Conservation (phyloP, 2,113 vertebrate species). For the Petaurus breviceps region DNA sequence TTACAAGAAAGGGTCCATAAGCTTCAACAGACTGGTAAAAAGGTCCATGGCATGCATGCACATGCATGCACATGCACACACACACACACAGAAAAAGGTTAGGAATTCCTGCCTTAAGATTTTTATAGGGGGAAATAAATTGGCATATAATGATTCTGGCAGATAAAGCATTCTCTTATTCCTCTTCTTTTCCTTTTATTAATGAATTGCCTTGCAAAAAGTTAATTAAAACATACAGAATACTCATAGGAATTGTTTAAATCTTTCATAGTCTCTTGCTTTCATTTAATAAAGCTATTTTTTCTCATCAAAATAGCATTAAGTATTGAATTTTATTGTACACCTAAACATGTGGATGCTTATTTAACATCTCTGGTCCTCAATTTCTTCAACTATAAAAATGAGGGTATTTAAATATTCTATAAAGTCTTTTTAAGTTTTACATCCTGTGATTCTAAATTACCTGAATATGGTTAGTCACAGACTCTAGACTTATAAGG, state of each 20-base stretch:
- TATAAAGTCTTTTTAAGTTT: background rate
- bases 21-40: background rate
- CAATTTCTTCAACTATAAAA: background rate
- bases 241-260: conserved; percentile 2
- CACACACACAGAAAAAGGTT: background rate
- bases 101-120: background rate
- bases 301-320: conserved; percentile 21
- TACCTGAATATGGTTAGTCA: background rate
- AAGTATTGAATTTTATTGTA: conserved; percentile 5
- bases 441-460: background rate
- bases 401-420: background rate
- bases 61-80: too few species aligned
- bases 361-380: background rate
- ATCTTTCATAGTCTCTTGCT: background rate
- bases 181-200: conserved; percentile 1
- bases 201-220: background rate
- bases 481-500: background rate
- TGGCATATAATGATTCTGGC: conserved; percentile 17
- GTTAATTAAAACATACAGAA: background rate
- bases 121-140: background rate
- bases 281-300: conserved; percentile 11
- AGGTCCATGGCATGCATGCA: background rate
- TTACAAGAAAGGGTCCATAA: background rate
- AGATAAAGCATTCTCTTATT: background rate
- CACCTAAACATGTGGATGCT: background rate